These are phyloP conservation scores for Agriopis leucophaearia DNA, from an alignment of 2,888 invertebrate genomes.

Conservation along the genomic window DNA sequence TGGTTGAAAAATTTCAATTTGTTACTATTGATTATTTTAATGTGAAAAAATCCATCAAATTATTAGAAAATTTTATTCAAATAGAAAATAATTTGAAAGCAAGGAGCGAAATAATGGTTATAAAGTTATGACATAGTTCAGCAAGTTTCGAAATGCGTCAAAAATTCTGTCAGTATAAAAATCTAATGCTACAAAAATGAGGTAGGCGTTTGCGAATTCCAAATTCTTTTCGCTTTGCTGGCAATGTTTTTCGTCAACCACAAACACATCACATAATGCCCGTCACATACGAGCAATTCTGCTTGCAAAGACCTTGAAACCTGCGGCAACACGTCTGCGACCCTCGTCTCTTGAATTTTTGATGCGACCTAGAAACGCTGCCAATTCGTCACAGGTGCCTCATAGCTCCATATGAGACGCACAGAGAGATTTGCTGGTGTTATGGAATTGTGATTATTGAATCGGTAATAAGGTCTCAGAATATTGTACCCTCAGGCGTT, in stretches of 20 bases:
- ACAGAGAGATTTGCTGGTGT: not conserved
- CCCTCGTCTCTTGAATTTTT: slow-evolving; percentile 33
- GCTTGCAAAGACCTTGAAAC: slow-evolving; percentile 26
- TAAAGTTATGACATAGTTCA: too few species aligned
- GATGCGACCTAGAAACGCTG: slow-evolving; percentile 24
- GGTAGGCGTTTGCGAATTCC: not conserved
- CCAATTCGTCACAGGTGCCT: slow-evolving; percentile 20
- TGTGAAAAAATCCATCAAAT: too few species aligned
- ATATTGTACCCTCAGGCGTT: not conserved
- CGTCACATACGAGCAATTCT: slow-evolving; percentile 5
- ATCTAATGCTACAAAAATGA: not conserved
- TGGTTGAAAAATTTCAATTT: too few species aligned
- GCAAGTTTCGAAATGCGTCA: not conserved
- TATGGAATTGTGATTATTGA: slow-evolving; percentile 10
- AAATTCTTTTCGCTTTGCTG: not conserved
- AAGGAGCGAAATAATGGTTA: too few species aligned
- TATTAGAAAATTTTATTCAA: too few species aligned
- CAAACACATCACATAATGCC: not conserved
- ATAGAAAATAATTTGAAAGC: too few species aligned
- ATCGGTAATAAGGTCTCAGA: not conserved
- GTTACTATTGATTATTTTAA: too few species aligned
- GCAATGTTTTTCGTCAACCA: slow-evolving; percentile 3
- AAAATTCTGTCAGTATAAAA: not conserved
- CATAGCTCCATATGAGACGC: too few species aligned
- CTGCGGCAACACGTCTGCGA: slow-evolving; percentile 8